phyloP scores from a whole-genome alignment of 2,113 vertebrate genomes.

The Bubo scandiacus region DNA sequence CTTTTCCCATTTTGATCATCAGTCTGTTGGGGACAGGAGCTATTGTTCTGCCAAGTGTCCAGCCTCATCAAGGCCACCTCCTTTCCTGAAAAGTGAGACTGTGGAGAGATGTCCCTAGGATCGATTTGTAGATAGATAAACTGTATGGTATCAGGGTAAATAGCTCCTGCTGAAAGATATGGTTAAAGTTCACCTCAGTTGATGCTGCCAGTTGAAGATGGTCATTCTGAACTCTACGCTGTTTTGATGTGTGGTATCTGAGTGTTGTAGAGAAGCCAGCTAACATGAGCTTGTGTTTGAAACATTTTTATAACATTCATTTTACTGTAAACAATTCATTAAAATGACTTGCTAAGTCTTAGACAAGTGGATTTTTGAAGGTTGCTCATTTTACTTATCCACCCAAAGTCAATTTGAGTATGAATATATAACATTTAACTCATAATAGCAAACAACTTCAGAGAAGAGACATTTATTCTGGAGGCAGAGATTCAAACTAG shows the following conservation, averaged over 20 bases:
- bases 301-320: slow-evolving; percentile 1
- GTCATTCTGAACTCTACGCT: neutral
- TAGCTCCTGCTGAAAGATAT: neutral
- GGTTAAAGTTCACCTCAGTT: neutral
- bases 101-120: neutral
- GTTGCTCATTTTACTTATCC: slow-evolving; percentile 66
- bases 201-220: neutral
- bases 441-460: slow-evolving; percentile 73
- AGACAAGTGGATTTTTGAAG: slow-evolving; percentile 69
- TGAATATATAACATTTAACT: slow-evolving; percentile 73
- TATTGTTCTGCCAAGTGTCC: neutral
- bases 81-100: neutral
- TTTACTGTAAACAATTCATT: slow-evolving; percentile 64
- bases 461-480: slow-evolving; percentile 76
- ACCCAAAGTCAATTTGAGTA: slow-evolving; percentile 77
- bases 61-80: neutral
- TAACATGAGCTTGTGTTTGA: slow-evolving; percentile 2
- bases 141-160: neutral
- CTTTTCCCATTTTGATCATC: neutral
- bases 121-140: neutral
- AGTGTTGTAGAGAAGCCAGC: neutral
- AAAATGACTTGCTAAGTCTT: slow-evolving; percentile 66
- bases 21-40: rapidly evolving
- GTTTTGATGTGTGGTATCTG: neutral
- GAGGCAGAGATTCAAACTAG: slow-evolving; percentile 71